These are phyloP conservation scores for Carposina sasakii DNA, from an alignment of 1,140 invertebrate genomes.

Conservation along the genomic window DNA sequence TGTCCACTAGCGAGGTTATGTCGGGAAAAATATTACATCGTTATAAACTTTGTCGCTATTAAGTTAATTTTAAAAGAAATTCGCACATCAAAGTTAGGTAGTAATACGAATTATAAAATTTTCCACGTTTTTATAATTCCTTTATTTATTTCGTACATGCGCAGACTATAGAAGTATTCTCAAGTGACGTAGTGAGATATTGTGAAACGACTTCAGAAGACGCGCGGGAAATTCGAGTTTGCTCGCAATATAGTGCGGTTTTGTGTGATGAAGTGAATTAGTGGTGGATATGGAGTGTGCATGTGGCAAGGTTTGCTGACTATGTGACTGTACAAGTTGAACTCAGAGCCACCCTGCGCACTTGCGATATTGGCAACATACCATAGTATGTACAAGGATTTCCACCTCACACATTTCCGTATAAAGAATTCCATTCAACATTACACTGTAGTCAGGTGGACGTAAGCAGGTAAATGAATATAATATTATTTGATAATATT, in stretches of 20 bases:
- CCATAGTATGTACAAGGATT: slow-evolving; percentile 46
- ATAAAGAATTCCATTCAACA: neutral
- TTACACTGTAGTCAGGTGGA: neutral
- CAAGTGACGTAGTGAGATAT: no score
- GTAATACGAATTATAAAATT: no score
- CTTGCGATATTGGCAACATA: slow-evolving; percentile 51
- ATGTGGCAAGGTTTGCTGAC: slow-evolving; percentile 30
- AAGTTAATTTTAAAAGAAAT: no score
- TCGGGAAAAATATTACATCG: no score
- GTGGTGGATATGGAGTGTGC: slow-evolving; percentile 2
- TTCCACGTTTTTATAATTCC: no score
- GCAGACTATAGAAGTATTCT: no score
- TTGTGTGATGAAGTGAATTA: neutral
- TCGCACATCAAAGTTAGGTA: no score
- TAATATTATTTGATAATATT: neutral
- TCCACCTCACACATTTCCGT: slow-evolving; percentile 18
- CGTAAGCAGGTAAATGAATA: neutral
- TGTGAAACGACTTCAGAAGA: neutral
- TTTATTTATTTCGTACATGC: no score
- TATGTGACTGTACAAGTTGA: slow-evolving; percentile 54
- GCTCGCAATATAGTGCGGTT: no score
- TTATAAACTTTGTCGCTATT: no score
- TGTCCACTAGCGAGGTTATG: no score
- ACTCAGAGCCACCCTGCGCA: slow-evolving; percentile 23
- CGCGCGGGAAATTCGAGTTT: slow-evolving; percentile 11